Base-by-base conservation (phyloP, 2,797 vertebrate genomes). In the Coluber constrictor region DNA sequence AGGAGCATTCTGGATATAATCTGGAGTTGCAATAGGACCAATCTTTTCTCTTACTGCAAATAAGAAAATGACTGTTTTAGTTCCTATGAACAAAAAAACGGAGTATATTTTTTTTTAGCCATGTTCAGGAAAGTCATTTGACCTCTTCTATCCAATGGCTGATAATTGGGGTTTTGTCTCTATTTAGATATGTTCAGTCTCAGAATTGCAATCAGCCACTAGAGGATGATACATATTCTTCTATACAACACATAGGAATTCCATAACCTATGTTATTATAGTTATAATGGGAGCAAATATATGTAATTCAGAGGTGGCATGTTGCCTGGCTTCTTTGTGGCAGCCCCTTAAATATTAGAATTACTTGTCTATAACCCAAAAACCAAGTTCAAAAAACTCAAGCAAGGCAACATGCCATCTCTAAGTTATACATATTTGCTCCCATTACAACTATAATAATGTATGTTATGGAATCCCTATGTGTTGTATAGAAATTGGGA, bases 1-100 rank as follows among this genome's bases (percentile, higher is more conserved):
- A 0, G 99, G 99, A 20, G 99, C 99, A 0, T 98, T 98, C 97
- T 99, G 99, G 96, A 99, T 99, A 96, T 98, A 99, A 97, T 99
- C 99, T 0, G 99, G 99, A 0, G 99, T 99, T n/a, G 99, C 99
- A 79, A 99, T 99, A 54, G 99, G 99, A 4, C 99, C 99, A 0
- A 99, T 99, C 97, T 99, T 99, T 97, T 99, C 98, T 96, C 99
- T 98, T 95, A 99, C 99, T 99, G 97, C 9, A 92, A 93, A 92
- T 66, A 4, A 90, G 57, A 89, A 61, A 79, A 1, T 2, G 60
- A 59, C 10, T 9, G 54, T 83, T 89, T 93, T 79, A 93, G 7
- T 70, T 79, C 16, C 25, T 29, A 47, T 54, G 18, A 25, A 74
- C 37, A 70, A 23, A 93, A 90, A 63, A 5, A 37, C 43, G 5